A percentile compares a stretch with the other conserved stretches of the same genome.
Evolutionary conservation across 53 echinoderm and acorn worm species (phyloP).

Genomic region (Temnopleurus reevesii): DNA sequence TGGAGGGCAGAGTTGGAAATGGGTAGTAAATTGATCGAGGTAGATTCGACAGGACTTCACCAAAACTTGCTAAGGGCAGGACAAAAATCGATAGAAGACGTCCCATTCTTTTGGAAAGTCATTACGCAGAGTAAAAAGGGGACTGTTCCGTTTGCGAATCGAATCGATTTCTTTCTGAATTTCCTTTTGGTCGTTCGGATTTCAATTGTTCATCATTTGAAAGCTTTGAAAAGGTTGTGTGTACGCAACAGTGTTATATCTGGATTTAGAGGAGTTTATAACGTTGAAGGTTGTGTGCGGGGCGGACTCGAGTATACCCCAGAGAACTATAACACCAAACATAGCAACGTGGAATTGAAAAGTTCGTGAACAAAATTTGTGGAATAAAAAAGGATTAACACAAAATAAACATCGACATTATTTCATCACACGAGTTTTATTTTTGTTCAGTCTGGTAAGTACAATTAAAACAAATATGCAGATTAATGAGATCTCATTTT

Average conservation of each 20-base stretch:
- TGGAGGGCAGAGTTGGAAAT: no score
- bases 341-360: conserved; percentile 23
- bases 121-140: conserved; percentile 11
- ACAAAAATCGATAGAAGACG: conserved; percentile 24
- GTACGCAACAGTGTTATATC: neutral
- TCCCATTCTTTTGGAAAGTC: neutral
- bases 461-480: no score
- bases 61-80: no score
- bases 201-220: conserved; percentile 3
- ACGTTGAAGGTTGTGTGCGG: neutral
- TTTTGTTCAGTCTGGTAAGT: no score
- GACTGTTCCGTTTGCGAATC: neutral
- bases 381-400: no score
- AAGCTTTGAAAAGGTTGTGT: conserved; percentile 7
- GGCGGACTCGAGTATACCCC: neutral
- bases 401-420: no score
- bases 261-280: neutral
- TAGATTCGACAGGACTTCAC: no score
- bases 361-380: no score
- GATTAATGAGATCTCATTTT: no score
- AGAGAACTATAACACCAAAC: neutral
- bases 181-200: neutral
- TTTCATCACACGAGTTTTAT: no score
- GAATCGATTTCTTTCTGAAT: neutral
- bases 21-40: no score